Conservation (phyloP, 2,113 vertebrate species). For the Halichoeres trimaculatus region DNA sequence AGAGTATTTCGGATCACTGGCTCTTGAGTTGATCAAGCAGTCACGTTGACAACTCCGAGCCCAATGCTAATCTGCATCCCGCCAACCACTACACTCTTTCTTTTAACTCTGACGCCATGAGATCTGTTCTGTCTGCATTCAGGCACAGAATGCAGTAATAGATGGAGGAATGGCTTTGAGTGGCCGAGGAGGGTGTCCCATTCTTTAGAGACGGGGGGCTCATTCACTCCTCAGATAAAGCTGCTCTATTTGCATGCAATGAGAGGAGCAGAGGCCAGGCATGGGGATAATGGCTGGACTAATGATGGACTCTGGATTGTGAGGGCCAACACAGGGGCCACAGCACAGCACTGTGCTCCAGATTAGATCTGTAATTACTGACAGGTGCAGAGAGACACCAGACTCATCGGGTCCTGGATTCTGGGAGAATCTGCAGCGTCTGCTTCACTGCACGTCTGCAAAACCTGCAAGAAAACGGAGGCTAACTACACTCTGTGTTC, state of each 20-base stretch:
- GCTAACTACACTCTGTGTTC: not conserved
- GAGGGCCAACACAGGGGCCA: conserved; percentile 30
- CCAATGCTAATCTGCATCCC: conserved; percentile 25
- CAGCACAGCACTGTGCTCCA: conserved; percentile 15
- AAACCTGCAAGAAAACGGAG: conserved; percentile 1
- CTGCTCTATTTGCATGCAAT: conserved; percentile 86
- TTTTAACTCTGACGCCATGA: conserved; percentile 46
- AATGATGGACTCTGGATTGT: conserved; percentile 54
- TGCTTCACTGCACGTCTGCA: conserved; percentile 5
- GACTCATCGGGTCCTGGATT: not conserved
- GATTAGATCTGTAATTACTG: conserved; percentile 71
- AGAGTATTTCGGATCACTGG: not conserved
- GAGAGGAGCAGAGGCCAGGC: conserved; percentile 79
- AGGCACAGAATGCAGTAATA: conserved; percentile 52
- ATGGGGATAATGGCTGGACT: conserved; percentile 68
- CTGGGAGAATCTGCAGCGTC: not conserved
- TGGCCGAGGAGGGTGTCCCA: conserved; percentile 48
- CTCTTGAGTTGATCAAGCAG: not conserved
- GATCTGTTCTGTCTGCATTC: conserved; percentile 41
- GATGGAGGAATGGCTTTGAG: conserved; percentile 66
- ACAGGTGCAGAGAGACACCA: conserved; percentile 62
- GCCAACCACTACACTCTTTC: conserved; percentile 1
- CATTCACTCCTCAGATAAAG: conserved; percentile 84
- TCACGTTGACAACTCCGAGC: conserved; percentile 4
- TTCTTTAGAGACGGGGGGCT: conserved; percentile 72